These are phyloP conservation scores for Heterodera carotae DNA, from an alignment of 1,140 invertebrate species.

Conservation along the genomic window DNA sequence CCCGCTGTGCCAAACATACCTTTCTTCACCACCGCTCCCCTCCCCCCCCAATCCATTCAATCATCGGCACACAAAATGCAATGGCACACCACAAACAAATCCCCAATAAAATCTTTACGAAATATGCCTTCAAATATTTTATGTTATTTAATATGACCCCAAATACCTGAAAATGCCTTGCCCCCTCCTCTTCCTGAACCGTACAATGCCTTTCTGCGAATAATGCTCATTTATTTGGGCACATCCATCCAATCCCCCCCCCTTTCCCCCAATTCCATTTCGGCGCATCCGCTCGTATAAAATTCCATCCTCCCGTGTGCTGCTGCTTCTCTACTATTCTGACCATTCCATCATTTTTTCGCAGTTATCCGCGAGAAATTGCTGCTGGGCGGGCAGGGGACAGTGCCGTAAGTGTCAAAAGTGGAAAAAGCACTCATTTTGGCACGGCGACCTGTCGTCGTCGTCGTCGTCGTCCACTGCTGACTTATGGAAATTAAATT, in stretches of 20 bases:
- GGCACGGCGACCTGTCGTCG: not conserved
- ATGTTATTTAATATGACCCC: not conserved
- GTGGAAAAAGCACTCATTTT: not conserved
- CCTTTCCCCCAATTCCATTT: not conserved
- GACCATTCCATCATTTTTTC: not conserved
- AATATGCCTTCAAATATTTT: not conserved
- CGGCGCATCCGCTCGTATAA: slow-evolving; percentile 11
- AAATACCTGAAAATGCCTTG: not conserved
- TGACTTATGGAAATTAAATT: not conserved
- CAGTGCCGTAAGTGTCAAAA: slow-evolving; percentile 10
- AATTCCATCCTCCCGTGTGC: slow-evolving; percentile 9
- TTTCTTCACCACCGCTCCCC: not conserved
- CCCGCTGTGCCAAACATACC: not conserved
- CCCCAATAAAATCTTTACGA: not conserved
- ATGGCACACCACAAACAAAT: not conserved
- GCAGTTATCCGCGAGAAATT: not conserved
- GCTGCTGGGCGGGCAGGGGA: not conserved
- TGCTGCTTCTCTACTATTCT: not conserved
- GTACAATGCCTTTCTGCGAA: slow-evolving; percentile 2
- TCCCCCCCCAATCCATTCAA: too few species aligned
- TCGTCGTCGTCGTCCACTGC: too few species aligned
- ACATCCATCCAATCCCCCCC: not conserved
- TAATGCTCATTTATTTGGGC: not conserved
- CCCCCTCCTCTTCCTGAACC: not conserved
- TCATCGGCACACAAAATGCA: not conserved